Base-by-base conservation (phyloP, 1,140 invertebrate genomes). In the Chrysoperla carnea region DNA sequence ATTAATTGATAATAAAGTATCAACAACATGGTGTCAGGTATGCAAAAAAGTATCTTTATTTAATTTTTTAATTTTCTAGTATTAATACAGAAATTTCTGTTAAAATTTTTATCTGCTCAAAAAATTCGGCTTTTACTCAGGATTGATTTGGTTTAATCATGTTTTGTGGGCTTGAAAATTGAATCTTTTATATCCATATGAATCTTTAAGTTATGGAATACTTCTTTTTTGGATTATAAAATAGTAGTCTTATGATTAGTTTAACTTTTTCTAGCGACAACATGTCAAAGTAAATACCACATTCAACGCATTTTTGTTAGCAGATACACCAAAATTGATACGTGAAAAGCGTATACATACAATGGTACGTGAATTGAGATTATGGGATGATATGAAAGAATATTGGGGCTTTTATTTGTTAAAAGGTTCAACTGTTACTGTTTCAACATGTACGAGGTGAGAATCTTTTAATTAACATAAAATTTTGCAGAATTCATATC, bases 361-460 rank as follows among this genome's bases (percentile, higher is more conserved):
- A 7, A 81, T 84, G 77, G 73, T 72, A 1, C 66, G 81, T 38
- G 65, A 78, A 45, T 52, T 84, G 40, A 61, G 69, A 9, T 56
- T 84, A n/a, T 72, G 78, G 42, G 81, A 84, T 51, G 81, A 84
- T 50, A 78, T 80, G 64, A 84, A 84, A 56, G 81, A 84, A 56
- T 84, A 84, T 53, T 84, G 81, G 81, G 81, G 81, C 7, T 84
- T 84, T 57, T 84, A 84, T 55, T 59, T 86, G n/a, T 60, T 83
- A 1, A 68, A 71, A 50, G 81, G 80, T 3, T 83, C 81, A 8
- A 70, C 68, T 6, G 77, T 84, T 5, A 79, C 73, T 1, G 72
- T 86, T 1, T 79, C 78, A 1, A 70, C 78, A 43, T 86, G 82
- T 61, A 73, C 76, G 6, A 76, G 78, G 77, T 78, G 62, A 44